These are phyloP conservation scores for Petromus typicus DNA, from an alignment of 2,113 vertebrate genomes.

Conservation along the genomic window DNA sequence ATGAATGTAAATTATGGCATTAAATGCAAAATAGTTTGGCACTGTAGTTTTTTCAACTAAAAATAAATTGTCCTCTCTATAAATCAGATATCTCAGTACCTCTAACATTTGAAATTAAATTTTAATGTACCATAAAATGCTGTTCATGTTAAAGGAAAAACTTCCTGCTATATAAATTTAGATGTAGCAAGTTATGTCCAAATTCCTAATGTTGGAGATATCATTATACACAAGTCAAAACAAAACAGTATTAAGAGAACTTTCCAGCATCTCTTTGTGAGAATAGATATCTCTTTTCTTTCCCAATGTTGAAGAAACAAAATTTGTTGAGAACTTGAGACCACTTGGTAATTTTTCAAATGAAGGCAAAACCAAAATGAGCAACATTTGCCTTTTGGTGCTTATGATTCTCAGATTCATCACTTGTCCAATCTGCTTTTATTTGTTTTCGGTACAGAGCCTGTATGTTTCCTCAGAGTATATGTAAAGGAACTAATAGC, in stretches of 20 bases:
- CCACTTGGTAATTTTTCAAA: constrained; percentile 66
- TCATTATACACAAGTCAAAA: constrained; percentile 63
- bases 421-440: background rate
- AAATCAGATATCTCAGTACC: constrained; percentile 58
- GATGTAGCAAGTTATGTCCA: constrained; percentile 68
- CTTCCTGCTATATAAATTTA: constrained; percentile 72
- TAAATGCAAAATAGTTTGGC: constrained; percentile 76
- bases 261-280: constrained; percentile 58
- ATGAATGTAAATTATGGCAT: constrained; percentile 72
- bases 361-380: constrained; percentile 60
- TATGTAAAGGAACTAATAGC: background rate
- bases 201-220: constrained; percentile 72
- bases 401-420: background rate
- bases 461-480: background rate
- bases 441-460: background rate
- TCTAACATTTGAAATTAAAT: constrained; percentile 72
- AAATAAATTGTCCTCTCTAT: constrained; percentile 71
- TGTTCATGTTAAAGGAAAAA: constrained; percentile 71
- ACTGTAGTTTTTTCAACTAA: constrained; percentile 70
- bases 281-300: constrained; percentile 52
- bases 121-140: constrained; percentile 68
- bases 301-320: constrained; percentile 63
- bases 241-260: constrained; percentile 67
- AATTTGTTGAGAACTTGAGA: constrained; percentile 66
- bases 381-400: background rate